A percentile compares a stretch with the other conserved stretches of the same genome.
Evolutionary conservation across 2,888 invertebrate species (phyloP).

Genomic region (Stenodema calcarata): DNA sequence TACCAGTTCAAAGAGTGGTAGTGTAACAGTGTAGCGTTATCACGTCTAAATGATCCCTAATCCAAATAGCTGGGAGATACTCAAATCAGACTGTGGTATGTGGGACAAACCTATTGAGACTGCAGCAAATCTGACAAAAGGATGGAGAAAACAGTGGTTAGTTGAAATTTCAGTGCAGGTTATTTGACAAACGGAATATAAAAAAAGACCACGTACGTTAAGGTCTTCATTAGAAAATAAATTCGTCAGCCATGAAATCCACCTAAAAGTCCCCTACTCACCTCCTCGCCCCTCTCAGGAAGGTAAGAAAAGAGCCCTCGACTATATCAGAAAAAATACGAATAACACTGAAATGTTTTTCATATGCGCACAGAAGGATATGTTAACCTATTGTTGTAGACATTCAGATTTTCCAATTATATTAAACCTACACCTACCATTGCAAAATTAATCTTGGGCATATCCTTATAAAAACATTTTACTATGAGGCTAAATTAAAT

Average conservation of each 20-base stretch:
- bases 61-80: not conserved
- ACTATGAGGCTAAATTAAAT: too few relatives aligned
- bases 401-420: too few relatives aligned
- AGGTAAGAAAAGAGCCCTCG: not conserved
- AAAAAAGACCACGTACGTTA: not conserved
- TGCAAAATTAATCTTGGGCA: too few relatives aligned
- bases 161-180: not conserved
- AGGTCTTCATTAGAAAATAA: not conserved
- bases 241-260: not conserved
- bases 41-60: too few relatives aligned
- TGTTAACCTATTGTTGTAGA: not conserved
- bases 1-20: not conserved
- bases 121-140: not conserved
- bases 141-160: not conserved
- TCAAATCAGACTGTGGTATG: not conserved
- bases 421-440: too few relatives aligned
- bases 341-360: not conserved
- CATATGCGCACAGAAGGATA: not conserved
- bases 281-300: slow-evolving; percentile 2
- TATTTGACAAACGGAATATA: not conserved
- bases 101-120: not conserved
- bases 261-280: not conserved
- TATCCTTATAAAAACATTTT: too few relatives aligned
- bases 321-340: not conserved
- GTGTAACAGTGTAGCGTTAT: not conserved